Conservation (phyloP, 92 coral and sea anemone genomes). For the Porites cylindrica region DNA sequence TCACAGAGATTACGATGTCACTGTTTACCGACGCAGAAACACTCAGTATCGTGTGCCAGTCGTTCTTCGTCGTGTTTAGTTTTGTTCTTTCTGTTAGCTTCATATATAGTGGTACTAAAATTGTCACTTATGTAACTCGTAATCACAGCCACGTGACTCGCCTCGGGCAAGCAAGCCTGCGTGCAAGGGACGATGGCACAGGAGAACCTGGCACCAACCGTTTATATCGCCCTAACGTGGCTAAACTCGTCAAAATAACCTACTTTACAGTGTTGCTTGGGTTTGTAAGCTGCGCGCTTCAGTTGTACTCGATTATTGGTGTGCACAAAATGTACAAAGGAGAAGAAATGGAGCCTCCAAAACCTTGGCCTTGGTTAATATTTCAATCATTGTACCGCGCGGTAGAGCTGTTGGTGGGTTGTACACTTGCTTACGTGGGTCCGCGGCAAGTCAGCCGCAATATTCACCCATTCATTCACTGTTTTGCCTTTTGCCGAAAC, state of each 20-base stretch:
- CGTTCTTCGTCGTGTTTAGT: constrained; percentile 72
- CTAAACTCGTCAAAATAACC: constrained; percentile 86
- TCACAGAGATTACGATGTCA: constrained; percentile 64
- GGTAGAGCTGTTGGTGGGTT: constrained; percentile 76
- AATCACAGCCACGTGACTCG: constrained; percentile 48
- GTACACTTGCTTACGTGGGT: constrained; percentile 85
- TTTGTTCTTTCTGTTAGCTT: constrained; percentile 67
- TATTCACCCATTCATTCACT: neutral
- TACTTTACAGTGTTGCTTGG: constrained; percentile 80
- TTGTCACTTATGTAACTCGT: constrained; percentile 60
- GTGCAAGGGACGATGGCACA: neutral
- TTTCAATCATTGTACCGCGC: constrained; percentile 76
- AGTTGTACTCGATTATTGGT: constrained; percentile 73
- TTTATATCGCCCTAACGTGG: constrained; percentile 61
- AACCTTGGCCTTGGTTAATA: constrained; percentile 81
- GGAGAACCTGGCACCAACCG: neutral
- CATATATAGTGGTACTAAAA: constrained; percentile 76
- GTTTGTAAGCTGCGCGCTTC: constrained; percentile 74
- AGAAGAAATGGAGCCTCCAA: constrained; percentile 33
- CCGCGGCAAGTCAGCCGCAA: constrained; percentile 62
- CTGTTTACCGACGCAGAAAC: constrained; percentile 56
- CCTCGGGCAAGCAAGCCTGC: constrained; percentile 57
- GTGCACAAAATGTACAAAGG: constrained; percentile 70
- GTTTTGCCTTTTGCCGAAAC: neutral
- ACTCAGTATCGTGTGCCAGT: constrained; percentile 70